phyloP scores from a whole-genome alignment of 1,140 invertebrate genomes.

The Aplysia californica region DNA sequence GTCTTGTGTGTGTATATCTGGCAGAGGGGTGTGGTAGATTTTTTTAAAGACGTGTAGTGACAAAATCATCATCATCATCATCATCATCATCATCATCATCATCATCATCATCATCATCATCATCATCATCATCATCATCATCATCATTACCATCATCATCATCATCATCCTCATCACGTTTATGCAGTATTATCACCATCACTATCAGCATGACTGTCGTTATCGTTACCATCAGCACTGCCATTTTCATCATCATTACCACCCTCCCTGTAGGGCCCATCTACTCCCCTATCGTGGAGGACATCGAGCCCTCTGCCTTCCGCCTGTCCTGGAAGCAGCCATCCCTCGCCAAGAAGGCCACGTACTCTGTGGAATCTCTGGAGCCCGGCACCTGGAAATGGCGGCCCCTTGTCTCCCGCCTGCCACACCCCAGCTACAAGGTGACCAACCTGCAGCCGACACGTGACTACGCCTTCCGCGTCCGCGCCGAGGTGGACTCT shows the following conservation, averaged over 20 bases:
- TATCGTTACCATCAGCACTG: not conserved
- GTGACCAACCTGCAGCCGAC: slow-evolving; percentile 48
- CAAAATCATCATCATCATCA: not conserved
- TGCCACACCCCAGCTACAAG: slow-evolving; percentile 50
- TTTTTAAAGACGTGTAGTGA: no score
- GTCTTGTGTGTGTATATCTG: no score
- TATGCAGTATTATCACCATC: not conserved
- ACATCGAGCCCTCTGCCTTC: slow-evolving; percentile 46
- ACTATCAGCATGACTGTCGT: not conserved
- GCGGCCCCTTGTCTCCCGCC: slow-evolving; percentile 43
- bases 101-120: not conserved
- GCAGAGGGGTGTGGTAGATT: no score
- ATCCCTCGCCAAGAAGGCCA: slow-evolving; percentile 39
- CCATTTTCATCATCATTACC: not conserved
- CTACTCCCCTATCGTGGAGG: slow-evolving; percentile 53
- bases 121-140: not conserved
- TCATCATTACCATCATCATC: not conserved
- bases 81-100: not conserved
- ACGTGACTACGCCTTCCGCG: slow-evolving; percentile 93
- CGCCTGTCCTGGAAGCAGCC: slow-evolving; percentile 47
- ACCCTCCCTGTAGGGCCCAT: slow-evolving; percentile 35
- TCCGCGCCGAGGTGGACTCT: slow-evolving; percentile 96
- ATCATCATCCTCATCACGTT: not conserved
- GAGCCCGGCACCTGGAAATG: slow-evolving; percentile 48
- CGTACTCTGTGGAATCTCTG: slow-evolving; percentile 52